These are phyloP conservation scores for Thecophora atra DNA, from an alignment of 2,888 invertebrate species.

Conservation along the genomic window DNA sequence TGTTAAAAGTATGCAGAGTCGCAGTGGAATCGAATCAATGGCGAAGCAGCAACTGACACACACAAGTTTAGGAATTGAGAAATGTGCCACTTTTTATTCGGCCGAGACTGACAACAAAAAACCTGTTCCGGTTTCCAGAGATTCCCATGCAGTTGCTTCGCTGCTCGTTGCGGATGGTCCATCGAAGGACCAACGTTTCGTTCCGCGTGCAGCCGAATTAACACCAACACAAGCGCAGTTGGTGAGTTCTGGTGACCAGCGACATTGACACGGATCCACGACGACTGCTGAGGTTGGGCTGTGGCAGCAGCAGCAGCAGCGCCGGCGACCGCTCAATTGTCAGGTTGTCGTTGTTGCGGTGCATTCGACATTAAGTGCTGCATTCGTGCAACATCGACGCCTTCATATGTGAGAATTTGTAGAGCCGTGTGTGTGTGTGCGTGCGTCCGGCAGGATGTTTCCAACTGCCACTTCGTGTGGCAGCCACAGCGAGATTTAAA, in stretches of 20 bases:
- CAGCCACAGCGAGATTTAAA: conserved; percentile 12
- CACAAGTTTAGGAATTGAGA: background rate
- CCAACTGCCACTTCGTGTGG: conserved; percentile 10
- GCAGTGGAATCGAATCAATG: too few relatives aligned
- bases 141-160: background rate
- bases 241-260: conserved; percentile 47
- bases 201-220: conserved; percentile 33
- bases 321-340: conserved; percentile 1
- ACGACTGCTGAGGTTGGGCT: background rate
- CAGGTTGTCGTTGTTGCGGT: conserved; percentile 38
- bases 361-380: conserved; percentile 15
- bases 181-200: conserved; percentile 35
- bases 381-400: conserved; percentile 23
- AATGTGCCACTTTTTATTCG: background rate
- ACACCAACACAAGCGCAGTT: conserved; percentile 24
- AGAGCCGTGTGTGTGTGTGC: conserved; percentile 18
- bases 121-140: background rate
- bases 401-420: conserved; percentile 31
- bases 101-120: background rate
- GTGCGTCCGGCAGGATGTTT: background rate
- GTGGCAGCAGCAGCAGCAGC: background rate
- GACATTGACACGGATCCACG: conserved; percentile 58
- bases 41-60: background rate
- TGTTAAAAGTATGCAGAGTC: too few relatives aligned
- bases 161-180: conserved; percentile 41